Conservation (phyloP, 2,888 invertebrate genomes). For the Ganaspis brasiliensis region DNA sequence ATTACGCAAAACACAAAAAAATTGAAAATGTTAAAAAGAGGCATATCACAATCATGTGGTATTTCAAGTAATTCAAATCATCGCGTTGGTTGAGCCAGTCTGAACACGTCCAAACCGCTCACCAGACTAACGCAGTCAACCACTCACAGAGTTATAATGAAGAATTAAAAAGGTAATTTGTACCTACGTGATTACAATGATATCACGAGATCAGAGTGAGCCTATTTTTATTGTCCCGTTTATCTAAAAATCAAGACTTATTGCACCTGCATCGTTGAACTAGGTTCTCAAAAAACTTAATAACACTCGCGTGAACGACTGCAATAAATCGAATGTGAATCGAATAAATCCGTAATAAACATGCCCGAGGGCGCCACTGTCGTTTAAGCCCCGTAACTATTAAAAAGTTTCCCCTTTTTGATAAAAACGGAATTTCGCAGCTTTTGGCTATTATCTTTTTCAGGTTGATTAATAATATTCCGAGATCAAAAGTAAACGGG, state of each 20-base stretch:
- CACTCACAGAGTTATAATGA: neutral
- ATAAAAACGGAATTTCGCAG: too few relatives aligned
- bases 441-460: too few relatives aligned
- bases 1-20: too few relatives aligned
- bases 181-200: slow-evolving; percentile 54
- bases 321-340: too few relatives aligned
- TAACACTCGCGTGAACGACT: too few relatives aligned
- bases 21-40: too few relatives aligned
- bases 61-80: slow-evolving; percentile 4
- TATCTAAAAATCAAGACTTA: slow-evolving; percentile 19
- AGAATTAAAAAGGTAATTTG: slow-evolving; percentile 41
- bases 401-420: neutral
- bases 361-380: slow-evolving; percentile 74
- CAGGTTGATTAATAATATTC: too few relatives aligned
- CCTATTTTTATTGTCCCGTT: slow-evolving; percentile 64
- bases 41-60: too few relatives aligned
- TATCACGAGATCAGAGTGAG: slow-evolving; percentile 63
- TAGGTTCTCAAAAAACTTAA: slow-evolving; percentile 43
- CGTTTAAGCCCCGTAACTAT: slow-evolving; percentile 5
- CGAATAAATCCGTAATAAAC: slow-evolving; percentile 78
- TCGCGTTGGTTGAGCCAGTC: too few relatives aligned
- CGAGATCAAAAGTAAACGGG: too few relatives aligned
- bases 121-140: neutral
- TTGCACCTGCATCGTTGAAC: slow-evolving; percentile 23
- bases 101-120: too few relatives aligned